Evolutionary conservation across 2,113 vertebrate species (phyloP), one percentile per base, ranked within the genome.

Genomic region (Motacilla alba): DNA sequence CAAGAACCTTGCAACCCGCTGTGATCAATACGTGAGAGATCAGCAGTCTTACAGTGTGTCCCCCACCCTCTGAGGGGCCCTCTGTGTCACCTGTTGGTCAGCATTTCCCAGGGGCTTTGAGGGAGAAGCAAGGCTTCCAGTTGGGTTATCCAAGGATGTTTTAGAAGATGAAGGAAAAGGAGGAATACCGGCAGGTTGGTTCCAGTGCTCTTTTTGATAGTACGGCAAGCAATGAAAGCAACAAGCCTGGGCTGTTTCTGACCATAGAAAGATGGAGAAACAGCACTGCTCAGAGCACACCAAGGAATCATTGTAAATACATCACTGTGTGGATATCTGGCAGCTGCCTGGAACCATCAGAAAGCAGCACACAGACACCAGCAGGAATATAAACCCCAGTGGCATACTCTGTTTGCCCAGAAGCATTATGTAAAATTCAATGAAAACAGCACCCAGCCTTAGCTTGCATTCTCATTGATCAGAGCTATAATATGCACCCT

Each of bases 41-140:
- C 77, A 77, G 23, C 0, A 2, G 39, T 8, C 26, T 47, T 8
- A 8, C 0, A 2, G 23, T 28, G 10, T 21, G 15, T 12, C 0
- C 28, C 35, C 3, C 15, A 50, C 3, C 2, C 28, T 70, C 47
- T 33, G 15, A 79, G 33, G 26, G 1, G 5, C 14, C 18, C n/a
- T n/a, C 52, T 63, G 13, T 27, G 37, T 15, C 55, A 67, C 35
- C 46, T 72, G 66, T 15, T 28, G 37, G 18, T 18, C 47, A 74
- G 47, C 23, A 31, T 11, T 46, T 31, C 31, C 72, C 55, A 63
- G 39, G 23, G 75, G 21, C 33, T 62, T 20, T 5, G 11, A 80
- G 31, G 26, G 3, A 88, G 18, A n/a, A 74, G 22, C 47, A 70
- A 67, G 27, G 50, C 11, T 82, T 68, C 66, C 39, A 44, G 0